Evolutionary conservation across 2,797 vertebrate genomes (phyloP).

Genomic region (Simalia tracyae): DNA sequence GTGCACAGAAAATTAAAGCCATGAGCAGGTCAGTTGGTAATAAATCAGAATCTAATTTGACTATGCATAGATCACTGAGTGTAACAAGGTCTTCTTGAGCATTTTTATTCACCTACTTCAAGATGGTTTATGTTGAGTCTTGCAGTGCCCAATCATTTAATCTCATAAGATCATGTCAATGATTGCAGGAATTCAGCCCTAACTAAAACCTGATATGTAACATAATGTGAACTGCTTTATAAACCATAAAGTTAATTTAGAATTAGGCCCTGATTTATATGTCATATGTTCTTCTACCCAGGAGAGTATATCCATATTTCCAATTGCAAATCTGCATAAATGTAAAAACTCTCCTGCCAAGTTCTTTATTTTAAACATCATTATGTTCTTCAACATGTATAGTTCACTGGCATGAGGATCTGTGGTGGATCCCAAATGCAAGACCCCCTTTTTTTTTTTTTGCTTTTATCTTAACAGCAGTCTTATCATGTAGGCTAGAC

Average conservation of each 20-base stretch:
- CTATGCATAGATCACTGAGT: not conserved
- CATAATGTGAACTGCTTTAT: not conserved
- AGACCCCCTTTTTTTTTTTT: not conserved
- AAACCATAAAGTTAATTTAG: not conserved
- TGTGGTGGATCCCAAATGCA: not conserved
- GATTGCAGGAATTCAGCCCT: not conserved
- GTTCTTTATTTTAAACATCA: not conserved
- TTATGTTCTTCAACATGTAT: not conserved
- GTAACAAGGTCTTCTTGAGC: not conserved
- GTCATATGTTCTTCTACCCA: too few species aligned
- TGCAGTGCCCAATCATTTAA: not conserved
- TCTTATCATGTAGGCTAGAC: too few species aligned
- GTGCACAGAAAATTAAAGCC: conserved; percentile 9
- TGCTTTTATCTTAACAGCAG: not conserved
- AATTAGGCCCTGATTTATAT: not conserved
- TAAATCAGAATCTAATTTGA: not conserved
- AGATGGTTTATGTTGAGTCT: not conserved
- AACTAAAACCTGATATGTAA: not conserved
- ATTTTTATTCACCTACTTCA: not conserved
- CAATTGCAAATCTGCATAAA: not conserved
- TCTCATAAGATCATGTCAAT: not conserved
- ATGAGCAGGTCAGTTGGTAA: not conserved
- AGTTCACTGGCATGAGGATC: not conserved
- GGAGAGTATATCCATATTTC: not conserved
- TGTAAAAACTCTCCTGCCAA: not conserved